A percentile compares a stretch with the other conserved stretches of the same genome.
Conservation (phyloP, 2,888 invertebrate species). For the Lasiommata megera region DNA sequence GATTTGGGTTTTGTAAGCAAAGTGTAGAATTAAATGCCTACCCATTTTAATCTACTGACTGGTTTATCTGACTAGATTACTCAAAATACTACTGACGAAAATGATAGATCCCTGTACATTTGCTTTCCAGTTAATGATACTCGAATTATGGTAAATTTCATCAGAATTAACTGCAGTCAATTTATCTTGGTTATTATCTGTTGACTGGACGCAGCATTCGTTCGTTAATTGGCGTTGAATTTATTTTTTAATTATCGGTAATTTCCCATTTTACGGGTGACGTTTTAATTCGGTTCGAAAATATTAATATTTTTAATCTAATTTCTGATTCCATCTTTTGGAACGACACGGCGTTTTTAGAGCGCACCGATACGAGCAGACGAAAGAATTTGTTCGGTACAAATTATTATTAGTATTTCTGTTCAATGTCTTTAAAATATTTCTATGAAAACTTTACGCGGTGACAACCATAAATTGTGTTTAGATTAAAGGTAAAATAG, state of each 20-base stretch:
- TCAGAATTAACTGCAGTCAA: conserved; percentile 11
- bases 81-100: background rate
- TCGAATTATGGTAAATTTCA: background rate
- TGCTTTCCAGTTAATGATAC: background rate
- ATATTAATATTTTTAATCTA: background rate
- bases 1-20: too few species aligned
- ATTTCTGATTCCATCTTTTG: background rate
- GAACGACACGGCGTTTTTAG: too few species aligned
- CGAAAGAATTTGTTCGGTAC: too few species aligned
- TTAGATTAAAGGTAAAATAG: too few species aligned
- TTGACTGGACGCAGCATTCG: conserved; percentile 7
- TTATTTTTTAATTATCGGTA: conserved; percentile 13
- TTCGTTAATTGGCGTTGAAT: conserved; percentile 8
- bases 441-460: too few species aligned
- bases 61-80: too few species aligned
- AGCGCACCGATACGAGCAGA: too few species aligned
- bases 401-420: too few species aligned
- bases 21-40: too few species aligned
- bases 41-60: too few species aligned
- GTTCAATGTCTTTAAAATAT: too few species aligned
- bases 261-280: background rate
- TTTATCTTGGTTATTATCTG: conserved; percentile 11
- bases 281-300: background rate
- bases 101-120: background rate
- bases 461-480: too few species aligned